Base-by-base conservation (phyloP, 2,113 vertebrate species). In the Istiophorus platypterus region DNA sequence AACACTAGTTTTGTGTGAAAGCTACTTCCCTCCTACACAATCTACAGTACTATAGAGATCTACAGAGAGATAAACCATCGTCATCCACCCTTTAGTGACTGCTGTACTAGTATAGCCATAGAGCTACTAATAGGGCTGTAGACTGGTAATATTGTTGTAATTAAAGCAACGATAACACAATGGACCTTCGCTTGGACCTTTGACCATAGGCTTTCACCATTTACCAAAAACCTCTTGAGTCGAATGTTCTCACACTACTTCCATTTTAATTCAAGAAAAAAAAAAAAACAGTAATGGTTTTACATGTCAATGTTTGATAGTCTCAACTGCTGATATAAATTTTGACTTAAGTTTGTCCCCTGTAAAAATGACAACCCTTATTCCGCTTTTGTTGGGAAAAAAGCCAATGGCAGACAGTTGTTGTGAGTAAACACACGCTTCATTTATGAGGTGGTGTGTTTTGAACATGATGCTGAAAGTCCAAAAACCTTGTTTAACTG, bases 401-500 rank as follows among this genome's bases (percentile, higher is more conserved):
- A 58, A 34, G n/a, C 26, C 15, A 29, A 24, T 66, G 18, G 20
- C 37, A 39, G n/a, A 56, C 27, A 64, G 14, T 2, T 26, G 10
- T 45, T 70, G 13, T 39, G 17, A 59, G 56, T 61, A 49, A 49
- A 52, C 13, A 18, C 42, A 65, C 64, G 15, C 51, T 49, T 65
- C 47, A 63, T 65, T 72, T 64, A 57, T 27, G 47, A 27, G 9
- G 14, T 42, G 20, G 34, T 24, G 45, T 26, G n/a, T 61, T 5
- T 18, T 59, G 13, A 73, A 67, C 66, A 51, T n/a, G 20, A 76
- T 75, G 7, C 49, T 3, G 18, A 58, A 56, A 66, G 29, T 51
- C 8, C 51, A 52, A 18, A 3, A 7, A 6, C 7, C 1, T n/a
- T 70, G 26, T 70, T 78, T 41, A 61, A 41, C 7, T 24, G 24